Evolutionary conservation across 2,888 invertebrate genomes (phyloP).

Genomic region (Branchellion lobata): DNA sequence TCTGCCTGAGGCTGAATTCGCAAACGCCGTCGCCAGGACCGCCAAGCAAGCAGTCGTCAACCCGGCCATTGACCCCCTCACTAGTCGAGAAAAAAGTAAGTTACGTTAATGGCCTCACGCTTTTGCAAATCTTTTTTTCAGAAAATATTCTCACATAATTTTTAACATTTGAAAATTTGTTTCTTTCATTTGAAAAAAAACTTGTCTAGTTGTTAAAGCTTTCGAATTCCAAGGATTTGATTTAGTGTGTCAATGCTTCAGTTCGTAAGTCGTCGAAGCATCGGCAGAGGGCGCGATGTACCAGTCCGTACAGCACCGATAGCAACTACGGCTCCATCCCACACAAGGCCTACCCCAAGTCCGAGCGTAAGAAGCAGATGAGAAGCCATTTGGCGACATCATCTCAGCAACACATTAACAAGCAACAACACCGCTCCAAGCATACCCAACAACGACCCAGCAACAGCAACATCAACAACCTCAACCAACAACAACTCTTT

Average conservation of each 20-base stretch:
- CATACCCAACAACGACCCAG: neutral
- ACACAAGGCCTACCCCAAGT: conserved; percentile 61
- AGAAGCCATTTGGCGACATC: conserved; percentile 50
- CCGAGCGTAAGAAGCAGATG: conserved; percentile 59
- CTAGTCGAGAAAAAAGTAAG: conserved; percentile 43
- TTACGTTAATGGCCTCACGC: neutral
- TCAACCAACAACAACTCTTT: conserved; percentile 3
- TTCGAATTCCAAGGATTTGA: neutral
- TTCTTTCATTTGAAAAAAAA: neutral
- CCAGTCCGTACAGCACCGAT: conserved; percentile 63
- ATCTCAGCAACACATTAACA: conserved; percentile 18
- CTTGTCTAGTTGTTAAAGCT: too few relatives aligned
- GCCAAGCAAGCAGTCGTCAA: conserved; percentile 62
- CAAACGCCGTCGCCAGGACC: conserved; percentile 62
- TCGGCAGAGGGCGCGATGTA: conserved; percentile 55
- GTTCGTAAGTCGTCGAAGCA: conserved; percentile 47
- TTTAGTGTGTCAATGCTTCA: neutral
- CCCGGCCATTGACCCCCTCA: conserved; percentile 44
- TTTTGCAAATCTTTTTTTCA: neutral
- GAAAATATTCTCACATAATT: neutral
- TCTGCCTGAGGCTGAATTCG: conserved; percentile 63
- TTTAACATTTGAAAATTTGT: neutral
- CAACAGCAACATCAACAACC: too few relatives aligned
- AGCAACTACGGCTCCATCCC: conserved; percentile 61
- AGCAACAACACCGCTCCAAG: neutral